phyloP scores from a whole-genome alignment of 1,140 invertebrate genomes.

The Archivesica marissinica region DNA sequence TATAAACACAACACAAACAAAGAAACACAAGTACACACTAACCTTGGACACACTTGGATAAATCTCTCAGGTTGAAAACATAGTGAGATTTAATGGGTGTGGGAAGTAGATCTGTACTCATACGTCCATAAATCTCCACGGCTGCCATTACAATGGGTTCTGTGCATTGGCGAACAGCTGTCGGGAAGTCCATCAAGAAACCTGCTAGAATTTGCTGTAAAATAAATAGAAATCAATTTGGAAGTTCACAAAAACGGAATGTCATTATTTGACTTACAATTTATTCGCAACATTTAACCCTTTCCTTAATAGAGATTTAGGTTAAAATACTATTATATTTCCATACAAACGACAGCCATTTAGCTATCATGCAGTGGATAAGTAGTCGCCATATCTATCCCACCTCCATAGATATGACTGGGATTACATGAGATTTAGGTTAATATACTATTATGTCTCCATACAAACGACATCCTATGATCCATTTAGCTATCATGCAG shows the following conservation, averaged over 20 bases:
- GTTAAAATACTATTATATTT: too few relatives aligned
- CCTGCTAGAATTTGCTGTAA: constrained; percentile 89
- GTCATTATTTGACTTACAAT: neutral
- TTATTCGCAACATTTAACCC: too few relatives aligned
- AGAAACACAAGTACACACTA: constrained; percentile 1
- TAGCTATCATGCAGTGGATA: too few relatives aligned
- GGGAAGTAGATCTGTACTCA: constrained; percentile 84
- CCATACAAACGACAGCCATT: too few relatives aligned
- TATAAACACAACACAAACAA: constrained; percentile 1
- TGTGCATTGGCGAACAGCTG: constrained; percentile 84
- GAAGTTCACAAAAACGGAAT: neutral
- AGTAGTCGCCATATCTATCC: too few relatives aligned
- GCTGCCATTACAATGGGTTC: constrained; percentile 83
- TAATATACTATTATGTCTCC: too few relatives aligned
- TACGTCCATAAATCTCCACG: constrained; percentile 84
- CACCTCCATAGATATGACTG: too few relatives aligned
- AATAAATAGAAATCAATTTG: constrained; percentile 22
- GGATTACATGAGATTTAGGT: too few relatives aligned
- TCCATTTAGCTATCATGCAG: too few relatives aligned
- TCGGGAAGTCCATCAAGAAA: constrained; percentile 87
- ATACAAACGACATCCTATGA: too few relatives aligned
- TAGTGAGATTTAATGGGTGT: constrained; percentile 85
- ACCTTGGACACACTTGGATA: constrained; percentile 85
- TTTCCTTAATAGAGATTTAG: too few relatives aligned
- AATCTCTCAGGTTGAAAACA: constrained; percentile 84